Conservation (phyloP, 2,888 invertebrate genomes). For the Zonitis immaculata region DNA sequence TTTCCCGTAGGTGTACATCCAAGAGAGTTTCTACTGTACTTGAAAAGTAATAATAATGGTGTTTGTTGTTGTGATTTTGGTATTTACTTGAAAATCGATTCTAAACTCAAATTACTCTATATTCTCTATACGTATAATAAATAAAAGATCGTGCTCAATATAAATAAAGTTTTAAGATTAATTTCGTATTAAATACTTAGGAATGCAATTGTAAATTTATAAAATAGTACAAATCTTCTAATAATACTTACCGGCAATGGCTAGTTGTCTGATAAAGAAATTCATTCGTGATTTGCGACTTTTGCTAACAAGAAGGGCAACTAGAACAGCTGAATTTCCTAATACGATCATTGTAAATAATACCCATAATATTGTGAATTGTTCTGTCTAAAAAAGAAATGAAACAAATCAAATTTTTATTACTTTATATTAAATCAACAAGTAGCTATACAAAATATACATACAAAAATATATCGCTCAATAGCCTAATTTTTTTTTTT, state of each 20-base stretch:
- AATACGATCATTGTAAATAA: constrained; percentile 60
- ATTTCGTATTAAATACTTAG: not conserved
- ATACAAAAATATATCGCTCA: too few species aligned
- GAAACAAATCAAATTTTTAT: too few species aligned
- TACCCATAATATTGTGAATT: constrained; percentile 59
- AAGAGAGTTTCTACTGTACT: too few species aligned
- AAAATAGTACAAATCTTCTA: too few species aligned
- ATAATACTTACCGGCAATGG: constrained; percentile 59
- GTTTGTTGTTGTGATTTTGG: not conserved
- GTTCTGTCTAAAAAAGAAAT: constrained; percentile 54
- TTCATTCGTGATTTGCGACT: constrained; percentile 65
- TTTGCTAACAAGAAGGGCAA: constrained; percentile 57
- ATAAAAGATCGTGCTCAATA: not conserved
- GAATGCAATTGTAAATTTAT: too few species aligned
- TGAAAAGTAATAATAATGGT: too few species aligned
- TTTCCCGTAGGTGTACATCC: too few species aligned
- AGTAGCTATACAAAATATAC: too few species aligned
- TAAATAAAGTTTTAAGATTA: not conserved
- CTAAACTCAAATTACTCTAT: too few species aligned
- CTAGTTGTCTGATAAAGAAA: constrained; percentile 65
- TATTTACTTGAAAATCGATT: not conserved
- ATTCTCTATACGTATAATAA: too few species aligned
- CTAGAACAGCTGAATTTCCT: constrained; percentile 60
- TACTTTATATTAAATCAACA: too few species aligned
- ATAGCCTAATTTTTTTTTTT: too few species aligned